Conservation (phyloP, 2,888 invertebrate species). For the Trilocha varians region DNA sequence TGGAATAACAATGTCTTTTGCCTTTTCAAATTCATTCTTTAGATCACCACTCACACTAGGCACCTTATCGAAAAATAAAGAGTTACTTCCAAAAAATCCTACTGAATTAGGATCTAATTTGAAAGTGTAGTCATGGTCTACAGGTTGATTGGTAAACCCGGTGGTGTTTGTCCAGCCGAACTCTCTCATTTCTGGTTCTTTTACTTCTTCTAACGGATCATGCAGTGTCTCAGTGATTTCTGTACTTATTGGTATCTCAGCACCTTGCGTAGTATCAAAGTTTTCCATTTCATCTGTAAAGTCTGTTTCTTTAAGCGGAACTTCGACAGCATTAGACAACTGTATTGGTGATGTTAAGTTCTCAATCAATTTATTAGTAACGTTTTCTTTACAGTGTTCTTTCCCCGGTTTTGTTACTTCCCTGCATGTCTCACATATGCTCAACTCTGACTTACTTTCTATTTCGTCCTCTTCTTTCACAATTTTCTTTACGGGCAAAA, state of each 20-base stretch:
- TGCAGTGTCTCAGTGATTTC: slow-evolving; percentile 51
- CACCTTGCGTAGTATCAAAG: slow-evolving; percentile 28
- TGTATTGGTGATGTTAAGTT: slow-evolving; percentile 58
- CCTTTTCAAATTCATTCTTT: slow-evolving; percentile 42
- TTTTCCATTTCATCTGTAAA: slow-evolving; percentile 16
- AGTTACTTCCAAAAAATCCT: slow-evolving; percentile 37
- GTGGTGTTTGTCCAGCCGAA: slow-evolving; percentile 34
- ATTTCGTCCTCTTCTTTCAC: slow-evolving; percentile 10
- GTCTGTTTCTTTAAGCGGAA: slow-evolving; percentile 29
- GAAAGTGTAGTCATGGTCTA: slow-evolving; percentile 29
- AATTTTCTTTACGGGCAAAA: slow-evolving; percentile 5
- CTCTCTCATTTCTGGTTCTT: slow-evolving; percentile 16
- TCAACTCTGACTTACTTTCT: slow-evolving; percentile 33
- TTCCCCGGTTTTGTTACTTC: slow-evolving; percentile 41
- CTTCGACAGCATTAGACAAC: slow-evolving; percentile 51
- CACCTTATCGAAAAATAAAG: slow-evolving; percentile 38
- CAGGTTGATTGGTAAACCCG: neutral
- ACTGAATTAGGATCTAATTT: slow-evolving; percentile 28
- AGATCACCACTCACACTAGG: slow-evolving; percentile 52
- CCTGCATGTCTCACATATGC: slow-evolving; percentile 51
- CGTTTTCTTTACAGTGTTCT: slow-evolving; percentile 35
- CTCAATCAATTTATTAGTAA: slow-evolving; percentile 53
- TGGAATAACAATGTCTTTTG: slow-evolving; percentile 37
- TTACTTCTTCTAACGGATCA: slow-evolving; percentile 28
- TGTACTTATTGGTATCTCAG: slow-evolving; percentile 47